Evolutionary conservation across 2,797 vertebrate genomes (phyloP).

Genomic region (Xenops minutus): DNA sequence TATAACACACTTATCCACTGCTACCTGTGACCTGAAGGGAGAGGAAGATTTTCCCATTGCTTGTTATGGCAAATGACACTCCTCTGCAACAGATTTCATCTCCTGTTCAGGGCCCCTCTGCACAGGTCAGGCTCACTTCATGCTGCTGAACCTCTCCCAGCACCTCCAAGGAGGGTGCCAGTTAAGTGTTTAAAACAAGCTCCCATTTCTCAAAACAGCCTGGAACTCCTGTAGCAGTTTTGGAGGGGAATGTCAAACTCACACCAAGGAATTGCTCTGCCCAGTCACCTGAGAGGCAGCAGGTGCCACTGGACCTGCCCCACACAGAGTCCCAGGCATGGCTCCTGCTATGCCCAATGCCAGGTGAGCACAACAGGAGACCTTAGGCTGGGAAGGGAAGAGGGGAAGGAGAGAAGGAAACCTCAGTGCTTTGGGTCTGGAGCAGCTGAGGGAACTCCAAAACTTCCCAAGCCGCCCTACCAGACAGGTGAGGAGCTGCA

Average conservation of each 20-base stretch:
- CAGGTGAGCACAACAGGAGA: too few relatives aligned
- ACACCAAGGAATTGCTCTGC: not conserved
- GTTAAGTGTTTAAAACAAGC: not conserved
- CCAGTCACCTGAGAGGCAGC: too few relatives aligned
- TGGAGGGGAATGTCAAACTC: not conserved
- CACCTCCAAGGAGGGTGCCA: not conserved
- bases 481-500: not conserved
- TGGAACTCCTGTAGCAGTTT: not conserved
- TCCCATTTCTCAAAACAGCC: too few relatives aligned
- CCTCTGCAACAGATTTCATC: too few relatives aligned
- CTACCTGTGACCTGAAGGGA: not conserved
- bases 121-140: not conserved
- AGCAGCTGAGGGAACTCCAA: not conserved
- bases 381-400: not conserved
- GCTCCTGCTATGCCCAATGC: not conserved
- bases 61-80: too few relatives aligned
- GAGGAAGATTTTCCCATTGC: not conserved
- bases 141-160: not conserved
- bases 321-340: too few relatives aligned
- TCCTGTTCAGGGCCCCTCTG: not conserved
- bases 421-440: not conserved
- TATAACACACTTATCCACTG: not conserved
- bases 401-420: not conserved
- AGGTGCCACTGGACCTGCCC: not conserved
- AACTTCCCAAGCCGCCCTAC: too few relatives aligned